Evolutionary conservation across 1,140 invertebrate genomes (phyloP), one percentile per base, ranked within the genome.

Genomic region (Formica selysi): DNA sequence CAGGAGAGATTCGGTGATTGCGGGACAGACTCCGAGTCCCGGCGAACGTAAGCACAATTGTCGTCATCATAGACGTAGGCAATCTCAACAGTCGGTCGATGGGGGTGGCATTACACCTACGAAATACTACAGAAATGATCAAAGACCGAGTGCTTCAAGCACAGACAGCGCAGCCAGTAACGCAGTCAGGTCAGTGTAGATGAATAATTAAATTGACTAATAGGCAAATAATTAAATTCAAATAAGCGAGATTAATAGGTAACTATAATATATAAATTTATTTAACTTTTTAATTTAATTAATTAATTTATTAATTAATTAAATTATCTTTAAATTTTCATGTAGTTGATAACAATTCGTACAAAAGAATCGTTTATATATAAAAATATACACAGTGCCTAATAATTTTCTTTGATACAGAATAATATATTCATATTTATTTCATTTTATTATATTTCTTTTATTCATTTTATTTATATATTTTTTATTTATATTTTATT

Each of bases 91-190:
- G 93, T 96, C 97, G 87, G 95, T 97, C 76, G 96, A 97, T 84
- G 96, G 96, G 41, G 86, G 94, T 13, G 78, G 92, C 19, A 87
- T 92, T 11, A 91, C 92, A 36, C 90, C 92, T 0, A 87, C 93
- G 3, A 95, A 95, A 76, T 96, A 95, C 88, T 95, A 95, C 71
- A 94, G 96, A 78, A 96, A 96, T 91, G 96, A 97, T 91, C 97
- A 97, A 92, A 95, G 97, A 87, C 97, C 97, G n/a, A 97, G 97
- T 36, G 97, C 97, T 89, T 97, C 97, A 26, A 97, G 97, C 76
- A 97, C 97, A 11, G 97, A 97, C 94, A 97, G 96, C 36, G 91
- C 93, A 2, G 92, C 93, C 6, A 95, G 94, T 78, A 94, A 92
- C 86, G 94, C 93, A 26, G 92, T 94, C 80, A 94, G 93, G 95